A percentile compares a stretch with the other conserved stretches of the same genome.
These are phyloP conservation scores for Galbula dea DNA, from an alignment of 2,113 vertebrate genomes.

Conservation along the genomic window DNA sequence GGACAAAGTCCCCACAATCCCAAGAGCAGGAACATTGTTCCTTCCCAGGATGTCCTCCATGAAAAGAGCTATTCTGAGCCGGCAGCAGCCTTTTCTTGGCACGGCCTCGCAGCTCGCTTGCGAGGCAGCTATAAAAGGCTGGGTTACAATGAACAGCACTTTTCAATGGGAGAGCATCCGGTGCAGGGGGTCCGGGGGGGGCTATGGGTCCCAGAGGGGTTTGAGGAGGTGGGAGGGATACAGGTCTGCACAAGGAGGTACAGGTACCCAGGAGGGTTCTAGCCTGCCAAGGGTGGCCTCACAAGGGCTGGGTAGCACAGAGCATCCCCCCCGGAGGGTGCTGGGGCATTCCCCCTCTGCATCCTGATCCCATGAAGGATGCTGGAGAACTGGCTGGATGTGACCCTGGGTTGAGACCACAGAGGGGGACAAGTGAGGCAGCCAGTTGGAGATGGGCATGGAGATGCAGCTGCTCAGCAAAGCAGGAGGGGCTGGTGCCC, in stretches of 20 bases:
- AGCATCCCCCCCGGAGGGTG: not conserved
- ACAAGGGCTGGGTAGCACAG: not conserved
- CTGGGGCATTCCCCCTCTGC: not conserved
- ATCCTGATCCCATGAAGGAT: accelerated
- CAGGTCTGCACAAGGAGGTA: not conserved
- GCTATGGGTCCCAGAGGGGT: not conserved
- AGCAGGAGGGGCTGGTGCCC: not conserved
- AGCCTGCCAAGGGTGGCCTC: not conserved
- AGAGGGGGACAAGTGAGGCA: not conserved
- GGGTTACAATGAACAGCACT: slow-evolving; percentile 39
- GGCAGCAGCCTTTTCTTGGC: slow-evolving; percentile 64
- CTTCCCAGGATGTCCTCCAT: slow-evolving; percentile 66
- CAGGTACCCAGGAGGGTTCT: not conserved
- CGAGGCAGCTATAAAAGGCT: slow-evolving; percentile 12
- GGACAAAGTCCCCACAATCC: slow-evolving; percentile 56
- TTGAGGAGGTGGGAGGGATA: no score
- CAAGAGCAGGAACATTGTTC: slow-evolving; percentile 62
- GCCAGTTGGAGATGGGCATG: not conserved
- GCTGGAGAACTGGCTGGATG: not conserved
- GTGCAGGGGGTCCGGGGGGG: not conserved
- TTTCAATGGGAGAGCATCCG: slow-evolving; percentile 47
- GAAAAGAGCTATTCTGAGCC: slow-evolving; percentile 68
- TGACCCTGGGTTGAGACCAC: not conserved
- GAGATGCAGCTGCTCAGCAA: not conserved
- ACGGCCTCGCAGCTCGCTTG: not conserved